Evolutionary conservation across 2,797 vertebrate species (phyloP).

Genomic region (Anguilla marmorata): DNA sequence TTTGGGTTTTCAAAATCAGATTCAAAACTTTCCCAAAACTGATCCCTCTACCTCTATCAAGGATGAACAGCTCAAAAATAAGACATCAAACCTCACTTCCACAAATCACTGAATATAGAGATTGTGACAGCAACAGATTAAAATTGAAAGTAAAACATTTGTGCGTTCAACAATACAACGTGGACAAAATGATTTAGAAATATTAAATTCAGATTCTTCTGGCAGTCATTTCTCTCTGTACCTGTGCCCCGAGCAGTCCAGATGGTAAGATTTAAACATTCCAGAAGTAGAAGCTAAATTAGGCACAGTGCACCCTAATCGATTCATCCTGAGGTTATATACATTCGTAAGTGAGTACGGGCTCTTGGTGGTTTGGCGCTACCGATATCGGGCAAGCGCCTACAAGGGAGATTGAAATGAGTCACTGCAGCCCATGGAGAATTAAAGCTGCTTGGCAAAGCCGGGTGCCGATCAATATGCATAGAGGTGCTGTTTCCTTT

Average conservation of each 20-base stretch:
- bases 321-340: background rate
- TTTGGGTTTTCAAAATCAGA: background rate
- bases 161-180: background rate
- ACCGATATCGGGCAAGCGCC: background rate
- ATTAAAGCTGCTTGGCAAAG: background rate
- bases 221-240: background rate
- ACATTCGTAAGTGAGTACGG: background rate
- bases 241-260: background rate
- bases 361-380: background rate
- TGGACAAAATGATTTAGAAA: background rate
- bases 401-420: conserved; percentile 10
- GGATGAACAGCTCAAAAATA: background rate
- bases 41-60: background rate
- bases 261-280: background rate
- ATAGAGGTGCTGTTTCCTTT: background rate
- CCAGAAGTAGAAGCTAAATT: background rate
- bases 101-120: background rate
- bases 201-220: background rate
- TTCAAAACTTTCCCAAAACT: background rate
- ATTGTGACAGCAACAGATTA: background rate
- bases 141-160: background rate
- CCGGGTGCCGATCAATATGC: background rate
- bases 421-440: background rate
- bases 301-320: background rate
- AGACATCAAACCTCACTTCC: background rate